Percentiles rank a stretch among this genome's conserved stretches.
These are phyloP conservation scores for Stegana nigrithorax DNA, from an alignment of 2,888 invertebrate species.

Conservation along the genomic window DNA sequence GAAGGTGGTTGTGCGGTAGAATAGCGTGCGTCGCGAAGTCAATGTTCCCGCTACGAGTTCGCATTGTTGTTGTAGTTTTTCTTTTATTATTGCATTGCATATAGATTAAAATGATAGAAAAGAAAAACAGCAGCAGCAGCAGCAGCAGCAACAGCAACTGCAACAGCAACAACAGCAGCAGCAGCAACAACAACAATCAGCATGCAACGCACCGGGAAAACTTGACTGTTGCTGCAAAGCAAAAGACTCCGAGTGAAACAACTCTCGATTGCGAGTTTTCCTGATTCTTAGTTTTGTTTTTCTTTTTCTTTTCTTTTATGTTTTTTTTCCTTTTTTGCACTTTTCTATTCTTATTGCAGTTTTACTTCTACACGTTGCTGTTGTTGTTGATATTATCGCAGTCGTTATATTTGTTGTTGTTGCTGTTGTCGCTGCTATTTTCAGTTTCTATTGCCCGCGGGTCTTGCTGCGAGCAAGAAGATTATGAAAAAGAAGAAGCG, in stretches of 20 bases:
- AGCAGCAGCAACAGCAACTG: constrained; percentile 11
- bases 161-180: constrained; percentile 16
- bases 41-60: constrained; percentile 16
- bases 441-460: constrained; percentile 61
- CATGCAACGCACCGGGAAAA: constrained; percentile 25
- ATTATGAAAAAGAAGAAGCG: constrained; percentile 6
- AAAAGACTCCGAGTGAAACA: not conserved
- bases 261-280: constrained; percentile 36
- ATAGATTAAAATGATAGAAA: too few species aligned
- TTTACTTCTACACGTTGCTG: constrained; percentile 48
- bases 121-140: constrained; percentile 20
- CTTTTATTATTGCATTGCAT: constrained; percentile 34
- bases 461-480: constrained; percentile 27
- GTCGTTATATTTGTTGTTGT: constrained; percentile 16
- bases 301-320: constrained; percentile 18
- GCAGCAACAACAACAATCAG: constrained; percentile 5
- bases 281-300: constrained; percentile 28
- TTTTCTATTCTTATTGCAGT: constrained; percentile 47
- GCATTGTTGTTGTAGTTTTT: constrained; percentile 28
- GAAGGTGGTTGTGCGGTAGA: constrained; percentile 1
- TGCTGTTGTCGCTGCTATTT: constrained; percentile 47
- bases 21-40: constrained; percentile 1
- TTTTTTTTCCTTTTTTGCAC: constrained; percentile 35
- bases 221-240: constrained; percentile 9
- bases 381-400: constrained; percentile 16